Evolutionary conservation across 2,113 vertebrate species (phyloP), one percentile per base, ranked within the genome.

Genomic region (Malurus elegans): DNA sequence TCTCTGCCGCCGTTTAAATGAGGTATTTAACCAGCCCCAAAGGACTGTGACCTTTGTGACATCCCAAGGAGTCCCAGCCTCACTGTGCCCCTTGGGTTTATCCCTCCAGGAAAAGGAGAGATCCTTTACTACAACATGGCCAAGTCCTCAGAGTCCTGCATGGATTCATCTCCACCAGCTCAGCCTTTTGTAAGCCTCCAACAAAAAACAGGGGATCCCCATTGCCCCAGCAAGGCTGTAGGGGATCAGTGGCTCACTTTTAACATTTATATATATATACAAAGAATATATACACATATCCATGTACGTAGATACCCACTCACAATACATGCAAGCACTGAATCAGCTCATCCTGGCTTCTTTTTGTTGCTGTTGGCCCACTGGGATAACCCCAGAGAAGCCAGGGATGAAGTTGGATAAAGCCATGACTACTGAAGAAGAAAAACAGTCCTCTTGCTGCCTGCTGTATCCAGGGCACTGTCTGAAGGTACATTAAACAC

Each of bases 181-280:
- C 36, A 79, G 36, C 54, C 42, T 74, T 71, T 50, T 74, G 18
- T 9, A 18, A 45, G 18, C 8, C 53, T 67, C n/a, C 48, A 75
- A 0, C 6, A n/a, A 75, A 71, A 78, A 32, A 0, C 69, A 81
- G 47, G 4, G 6, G 31, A 5, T 62, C 42, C 47, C 9, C 28
- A 24, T 1, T 12, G 32, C 7, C 40, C 18, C 47, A 79, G 57
- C 7, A 54, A 81, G 81, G 88, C 34, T 54, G 25, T 8, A 74
- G 57, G 25, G n/a, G 23, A 66, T 36, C 62, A 79, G 26, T 1
- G 1, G 36, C 28, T 56, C 75, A 36, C 36, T 60, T 69, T 44
- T 6, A 12, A 66, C 20, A 38, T 14, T 54, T 36, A n/a, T 3
- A 13, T 19, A 25, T 6, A 29, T 2, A 26, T 12, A 14, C 38